Evolutionary conservation across 2,797 vertebrate species (phyloP).

Genomic region (Bufotes viridis): DNA sequence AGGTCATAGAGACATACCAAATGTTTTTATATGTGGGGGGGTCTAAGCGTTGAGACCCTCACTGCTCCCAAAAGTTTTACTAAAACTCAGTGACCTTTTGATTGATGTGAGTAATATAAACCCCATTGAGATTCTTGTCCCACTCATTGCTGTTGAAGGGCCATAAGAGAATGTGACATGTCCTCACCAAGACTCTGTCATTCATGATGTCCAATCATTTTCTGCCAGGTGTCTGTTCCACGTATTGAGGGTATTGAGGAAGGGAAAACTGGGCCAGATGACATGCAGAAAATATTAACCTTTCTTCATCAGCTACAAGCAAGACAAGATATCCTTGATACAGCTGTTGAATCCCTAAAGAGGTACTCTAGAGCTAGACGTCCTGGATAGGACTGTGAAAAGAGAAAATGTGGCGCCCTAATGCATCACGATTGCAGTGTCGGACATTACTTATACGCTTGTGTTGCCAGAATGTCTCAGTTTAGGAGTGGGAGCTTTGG

Average conservation of each 20-base stretch:
- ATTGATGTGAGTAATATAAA: too few relatives aligned
- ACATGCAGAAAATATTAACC: conserved; percentile 18
- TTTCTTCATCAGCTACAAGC: conserved; percentile 49
- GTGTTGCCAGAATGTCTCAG: too few relatives aligned
- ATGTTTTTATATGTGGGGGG: too few relatives aligned
- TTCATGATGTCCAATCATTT: conserved; percentile 1
- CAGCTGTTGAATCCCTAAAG: conserved; percentile 42
- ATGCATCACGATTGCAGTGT: too few relatives aligned
- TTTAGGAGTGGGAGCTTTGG: too few relatives aligned
- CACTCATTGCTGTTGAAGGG: too few relatives aligned
- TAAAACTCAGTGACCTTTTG: too few relatives aligned
- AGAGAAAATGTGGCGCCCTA: background rate
- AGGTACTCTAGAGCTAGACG: background rate
- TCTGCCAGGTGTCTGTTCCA: conserved; percentile 42
- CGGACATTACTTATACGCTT: too few relatives aligned
- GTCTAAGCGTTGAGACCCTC: too few relatives aligned
- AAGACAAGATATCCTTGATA: conserved; percentile 37
- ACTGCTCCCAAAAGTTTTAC: too few relatives aligned
- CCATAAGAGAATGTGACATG: background rate
- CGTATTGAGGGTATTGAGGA: conserved; percentile 10
- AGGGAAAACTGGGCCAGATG: background rate
- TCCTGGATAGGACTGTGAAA: background rate
- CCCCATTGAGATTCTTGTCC: too few relatives aligned
- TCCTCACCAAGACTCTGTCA: background rate
- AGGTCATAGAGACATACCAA: too few relatives aligned